A percentile compares a stretch with the other conserved stretches of the same genome.
These are phyloP conservation scores for Meiosimyza platycephala DNA, from an alignment of 2,888 invertebrate species.

Conservation along the genomic window DNA sequence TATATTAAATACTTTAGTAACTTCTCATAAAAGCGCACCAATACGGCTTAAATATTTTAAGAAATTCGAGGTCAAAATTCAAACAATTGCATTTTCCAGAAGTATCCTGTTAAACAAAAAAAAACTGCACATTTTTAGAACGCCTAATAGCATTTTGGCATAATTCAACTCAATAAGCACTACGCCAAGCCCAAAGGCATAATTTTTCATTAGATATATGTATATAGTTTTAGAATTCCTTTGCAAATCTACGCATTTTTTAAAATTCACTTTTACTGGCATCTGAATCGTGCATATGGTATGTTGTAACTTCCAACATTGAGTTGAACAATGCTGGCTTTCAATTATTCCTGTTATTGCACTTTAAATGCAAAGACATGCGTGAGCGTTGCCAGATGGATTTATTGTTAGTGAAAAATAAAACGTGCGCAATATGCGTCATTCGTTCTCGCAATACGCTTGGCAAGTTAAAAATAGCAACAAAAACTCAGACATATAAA, in stretches of 20 bases:
- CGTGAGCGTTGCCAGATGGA: slow-evolving; percentile 16
- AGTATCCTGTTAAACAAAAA: too few relatives aligned
- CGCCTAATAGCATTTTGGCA: too few relatives aligned
- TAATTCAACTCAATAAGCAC: too few relatives aligned
- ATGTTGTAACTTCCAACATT: too few relatives aligned
- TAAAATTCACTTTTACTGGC: not conserved
- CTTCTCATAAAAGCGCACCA: too few relatives aligned
- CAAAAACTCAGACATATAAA: not conserved
- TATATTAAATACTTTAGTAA: too few relatives aligned
- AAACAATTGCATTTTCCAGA: too few relatives aligned
- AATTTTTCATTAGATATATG: not conserved
- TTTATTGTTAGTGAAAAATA: not conserved
- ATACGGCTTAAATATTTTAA: too few relatives aligned
- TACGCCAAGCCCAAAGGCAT: not conserved
- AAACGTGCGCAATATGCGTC: not conserved
- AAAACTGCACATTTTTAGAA: too few relatives aligned
- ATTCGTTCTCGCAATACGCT: not conserved
- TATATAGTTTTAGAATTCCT: not conserved
- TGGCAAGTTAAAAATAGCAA: not conserved
- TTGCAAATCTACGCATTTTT: too few relatives aligned
- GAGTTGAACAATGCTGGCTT: not conserved
- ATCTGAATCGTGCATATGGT: not conserved
- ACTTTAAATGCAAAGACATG: slow-evolving; percentile 1
- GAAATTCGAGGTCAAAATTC: too few relatives aligned
- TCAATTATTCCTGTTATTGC: not conserved